phyloP scores from a whole-genome alignment of 1,140 invertebrate species.

The Aphelenchoides besseyi region DNA sequence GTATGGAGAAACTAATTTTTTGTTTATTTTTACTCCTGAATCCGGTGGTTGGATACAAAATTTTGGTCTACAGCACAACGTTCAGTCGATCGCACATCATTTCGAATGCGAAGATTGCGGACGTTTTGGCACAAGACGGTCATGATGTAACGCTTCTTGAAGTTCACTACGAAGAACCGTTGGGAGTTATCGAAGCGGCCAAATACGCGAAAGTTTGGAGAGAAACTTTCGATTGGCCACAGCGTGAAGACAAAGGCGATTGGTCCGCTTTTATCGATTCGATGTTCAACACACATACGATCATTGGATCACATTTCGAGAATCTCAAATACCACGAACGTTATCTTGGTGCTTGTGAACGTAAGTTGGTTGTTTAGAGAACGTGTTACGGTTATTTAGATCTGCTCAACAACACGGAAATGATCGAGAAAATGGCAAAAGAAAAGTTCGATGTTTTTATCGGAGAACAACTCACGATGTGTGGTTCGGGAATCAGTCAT shows the following conservation, averaged over 20 bases:
- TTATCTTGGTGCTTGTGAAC: slow-evolving; percentile 10
- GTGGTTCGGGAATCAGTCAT: slow-evolving; percentile 32
- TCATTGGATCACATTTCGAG: not conserved
- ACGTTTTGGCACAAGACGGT: slow-evolving; percentile 27
- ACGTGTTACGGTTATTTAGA: not conserved
- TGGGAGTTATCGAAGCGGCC: slow-evolving; percentile 2
- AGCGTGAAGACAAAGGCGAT: not conserved
- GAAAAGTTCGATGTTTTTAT: slow-evolving; percentile 47
- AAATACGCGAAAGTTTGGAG: slow-evolving; percentile 8
- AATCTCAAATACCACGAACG: slow-evolving; percentile 17
- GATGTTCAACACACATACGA: not conserved
- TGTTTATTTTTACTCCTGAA: too few relatives aligned
- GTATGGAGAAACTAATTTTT: too few relatives aligned
- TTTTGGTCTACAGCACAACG: slow-evolving; percentile 17
- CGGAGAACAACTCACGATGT: slow-evolving; percentile 43
- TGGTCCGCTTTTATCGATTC: not conserved
- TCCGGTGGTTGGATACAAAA: slow-evolving; percentile 20
- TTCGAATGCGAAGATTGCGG: slow-evolving; percentile 29
- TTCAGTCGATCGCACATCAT: slow-evolving; percentile 15
- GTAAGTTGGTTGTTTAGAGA: not conserved
- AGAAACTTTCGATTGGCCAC: slow-evolving; percentile 15
- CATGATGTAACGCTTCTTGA: slow-evolving; percentile 33
- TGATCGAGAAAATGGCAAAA: slow-evolving; percentile 22
- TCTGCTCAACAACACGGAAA: slow-evolving; percentile 11
- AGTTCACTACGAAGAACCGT: slow-evolving; percentile 15